Evolutionary conservation across 2,888 invertebrate genomes (phyloP), one percentile per base, ranked within the genome.

Genomic region (Stomorhina lunata): DNA sequence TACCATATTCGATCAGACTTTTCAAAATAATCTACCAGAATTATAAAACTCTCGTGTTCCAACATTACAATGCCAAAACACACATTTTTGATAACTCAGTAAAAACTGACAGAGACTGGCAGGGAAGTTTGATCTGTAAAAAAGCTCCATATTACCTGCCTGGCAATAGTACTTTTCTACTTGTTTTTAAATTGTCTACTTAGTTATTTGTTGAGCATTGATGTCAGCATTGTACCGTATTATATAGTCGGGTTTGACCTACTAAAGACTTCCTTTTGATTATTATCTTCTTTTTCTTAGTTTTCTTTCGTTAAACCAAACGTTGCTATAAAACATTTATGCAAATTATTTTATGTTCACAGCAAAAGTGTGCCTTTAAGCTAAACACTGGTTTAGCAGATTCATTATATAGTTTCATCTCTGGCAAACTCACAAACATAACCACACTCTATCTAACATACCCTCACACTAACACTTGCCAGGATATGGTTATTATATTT

Each of bases 331-430:
- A 79, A 82, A 71, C 71, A 82, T 82, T 82, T 79, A 82, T 82
- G 82, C 65, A 82, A 82, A 82, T 82, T 65, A 66, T 79, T 82
- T 79, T 75, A 82, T 82, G 68, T 79, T 79, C 40, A 43, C 59
- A 2, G 48, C 22, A 66, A 75, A 75, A 75, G 75, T 66, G 59
- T 79, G 78, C 78, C 79, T 71, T 75, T 10, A 71, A 59, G 82
- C 79, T 65, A 40, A 73, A 78, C 65, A 73, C 78, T 63, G 48
- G 55, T 20, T 69, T 77, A 78, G 43, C 27, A 40, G 25, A 34
- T 43, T 43, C 34, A 45, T 66, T 20, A 61, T 71, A 50, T 57
- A 48, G 22, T 57, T 66, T 72, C 40, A 59, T 12, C n/a, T 25
- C 17, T 25, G 4, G 40, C 68, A 61, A 9, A 22, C 20, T n/a